A percentile compares a stretch with the other conserved stretches of the same genome.
These are phyloP conservation scores for Agapornis roseicollis DNA, from an alignment of 2,113 vertebrate genomes.

Conservation along the genomic window DNA sequence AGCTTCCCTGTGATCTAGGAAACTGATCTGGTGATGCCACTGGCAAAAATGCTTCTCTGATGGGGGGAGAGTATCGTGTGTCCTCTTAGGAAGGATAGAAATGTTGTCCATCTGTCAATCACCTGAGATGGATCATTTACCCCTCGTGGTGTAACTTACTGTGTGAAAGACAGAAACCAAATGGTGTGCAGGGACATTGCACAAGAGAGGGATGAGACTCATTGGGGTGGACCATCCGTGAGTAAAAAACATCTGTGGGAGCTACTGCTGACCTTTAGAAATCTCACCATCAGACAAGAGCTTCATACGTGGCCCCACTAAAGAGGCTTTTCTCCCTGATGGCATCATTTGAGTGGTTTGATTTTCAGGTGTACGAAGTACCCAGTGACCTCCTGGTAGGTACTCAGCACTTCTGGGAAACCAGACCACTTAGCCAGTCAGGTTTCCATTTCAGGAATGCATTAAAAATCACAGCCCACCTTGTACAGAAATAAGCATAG, in stretches of 20 bases:
- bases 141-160: neutral
- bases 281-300: neutral
- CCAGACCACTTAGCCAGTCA: neutral
- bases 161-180: conserved; percentile 2
- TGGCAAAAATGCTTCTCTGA: neutral
- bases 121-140: neutral
- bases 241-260: neutral
- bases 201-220: neutral
- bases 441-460: neutral
- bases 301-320: neutral
- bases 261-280: neutral
- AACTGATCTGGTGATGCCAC: neutral
- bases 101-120: neutral
- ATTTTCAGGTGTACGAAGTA: neutral
- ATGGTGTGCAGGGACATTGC: neutral
- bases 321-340: neutral
- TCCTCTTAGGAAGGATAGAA: neutral
- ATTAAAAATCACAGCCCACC: neutral
- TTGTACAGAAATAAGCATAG: neutral
- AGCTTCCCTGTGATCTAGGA: conserved; percentile 24
- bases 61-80: neutral
- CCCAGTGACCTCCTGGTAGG: neutral
- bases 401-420: neutral
- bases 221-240: neutral
- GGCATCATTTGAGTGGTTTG: neutral